A percentile compares a stretch with the other conserved stretches of the same genome.
Conservation (phyloP, 2,113 vertebrate genomes). For the Columbina picui region DNA sequence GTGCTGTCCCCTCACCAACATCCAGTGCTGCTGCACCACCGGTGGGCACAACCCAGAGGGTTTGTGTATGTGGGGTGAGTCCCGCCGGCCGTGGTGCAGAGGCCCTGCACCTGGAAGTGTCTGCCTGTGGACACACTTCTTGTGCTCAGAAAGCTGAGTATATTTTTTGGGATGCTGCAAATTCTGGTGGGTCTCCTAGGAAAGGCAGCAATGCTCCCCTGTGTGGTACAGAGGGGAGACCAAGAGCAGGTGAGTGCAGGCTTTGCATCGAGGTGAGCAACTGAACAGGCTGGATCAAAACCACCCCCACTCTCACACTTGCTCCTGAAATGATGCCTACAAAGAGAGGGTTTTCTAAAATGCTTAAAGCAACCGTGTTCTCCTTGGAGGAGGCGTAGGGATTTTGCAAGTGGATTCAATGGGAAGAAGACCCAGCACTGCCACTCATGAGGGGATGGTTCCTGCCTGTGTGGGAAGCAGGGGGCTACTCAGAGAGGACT, state of each 20-base stretch:
- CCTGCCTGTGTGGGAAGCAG: background rate
- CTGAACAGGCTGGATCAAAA: background rate
- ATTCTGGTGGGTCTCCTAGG: background rate
- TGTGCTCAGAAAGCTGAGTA: background rate
- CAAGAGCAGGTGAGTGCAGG: accelerated
- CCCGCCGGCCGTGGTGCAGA: accelerated
- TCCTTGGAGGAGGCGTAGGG: accelerated
- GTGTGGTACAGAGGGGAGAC: background rate
- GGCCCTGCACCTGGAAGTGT: background rate
- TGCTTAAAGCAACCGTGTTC: background rate
- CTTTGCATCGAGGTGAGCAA: background rate
- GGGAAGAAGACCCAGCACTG: background rate
- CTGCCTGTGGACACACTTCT: background rate
- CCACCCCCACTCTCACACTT: background rate
- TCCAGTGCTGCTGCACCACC: accelerated
- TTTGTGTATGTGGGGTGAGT: accelerated
- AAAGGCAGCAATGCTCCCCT: accelerated
- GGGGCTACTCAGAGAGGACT: background rate
- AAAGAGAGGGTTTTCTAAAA: background rate
- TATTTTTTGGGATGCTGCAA: background rate
- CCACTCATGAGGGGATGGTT: background rate
- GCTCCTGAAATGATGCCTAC: background rate
- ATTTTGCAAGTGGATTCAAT: background rate
- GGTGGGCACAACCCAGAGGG: accelerated
- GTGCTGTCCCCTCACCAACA: background rate